Evolutionary conservation across 2,113 vertebrate genomes (phyloP).

Genomic region (Petrocephalus zakoni): DNA sequence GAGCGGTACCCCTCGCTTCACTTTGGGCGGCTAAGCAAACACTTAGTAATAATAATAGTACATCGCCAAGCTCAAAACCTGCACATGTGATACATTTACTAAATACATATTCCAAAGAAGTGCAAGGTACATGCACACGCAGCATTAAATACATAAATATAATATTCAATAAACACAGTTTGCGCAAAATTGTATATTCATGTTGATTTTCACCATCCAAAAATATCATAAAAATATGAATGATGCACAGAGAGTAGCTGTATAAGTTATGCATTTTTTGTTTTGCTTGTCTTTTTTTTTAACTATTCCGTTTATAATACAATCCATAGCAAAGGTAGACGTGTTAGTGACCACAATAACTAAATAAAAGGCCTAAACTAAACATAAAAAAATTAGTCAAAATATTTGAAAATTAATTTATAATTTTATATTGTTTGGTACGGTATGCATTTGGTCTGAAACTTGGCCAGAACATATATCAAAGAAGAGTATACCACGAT

Average conservation of each 20-base stretch:
- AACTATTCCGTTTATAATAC: not conserved
- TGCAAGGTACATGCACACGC: not conserved
- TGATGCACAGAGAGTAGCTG: not conserved
- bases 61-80: not conserved
- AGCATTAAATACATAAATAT: not conserved
- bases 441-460: not conserved
- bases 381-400: not conserved
- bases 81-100: not conserved
- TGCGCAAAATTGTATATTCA: not conserved
- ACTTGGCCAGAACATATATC: not conserved
- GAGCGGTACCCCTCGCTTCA: not conserved
- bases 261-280: not conserved
- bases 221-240: not conserved
- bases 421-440: not conserved
- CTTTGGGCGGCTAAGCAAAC: not conserved
- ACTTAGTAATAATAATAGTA: not conserved
- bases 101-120: not conserved
- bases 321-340: not conserved
- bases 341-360: not conserved
- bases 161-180: not conserved
- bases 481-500: not conserved
- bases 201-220: not conserved
- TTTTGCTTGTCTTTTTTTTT: not conserved
- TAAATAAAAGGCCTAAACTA: not conserved
- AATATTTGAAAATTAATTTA: not conserved